Percentiles rank a stretch among this genome's conserved stretches.
These are phyloP conservation scores for Trichonephila inaurata DNA, from an alignment of 1,140 invertebrate species.

Conservation along the genomic window DNA sequence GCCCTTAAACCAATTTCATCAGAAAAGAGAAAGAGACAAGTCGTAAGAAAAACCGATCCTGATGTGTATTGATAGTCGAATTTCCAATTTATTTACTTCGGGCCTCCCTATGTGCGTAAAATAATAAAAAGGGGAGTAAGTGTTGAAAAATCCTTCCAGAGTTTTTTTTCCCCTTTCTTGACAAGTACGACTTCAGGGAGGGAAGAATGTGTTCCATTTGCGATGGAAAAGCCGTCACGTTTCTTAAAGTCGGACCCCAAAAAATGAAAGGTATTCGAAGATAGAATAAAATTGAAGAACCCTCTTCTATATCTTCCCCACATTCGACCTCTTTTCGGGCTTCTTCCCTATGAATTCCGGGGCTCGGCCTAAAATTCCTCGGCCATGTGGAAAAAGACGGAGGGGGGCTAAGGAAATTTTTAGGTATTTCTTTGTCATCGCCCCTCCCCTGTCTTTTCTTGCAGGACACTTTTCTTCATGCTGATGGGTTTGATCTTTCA, in stretches of 20 bases:
- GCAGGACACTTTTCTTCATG: constrained; percentile 3
- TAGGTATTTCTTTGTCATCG: background rate
- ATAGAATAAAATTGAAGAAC: constrained; percentile 38
- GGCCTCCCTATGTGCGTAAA: background rate
- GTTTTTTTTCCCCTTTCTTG: background rate
- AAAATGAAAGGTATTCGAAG: constrained; percentile 56
- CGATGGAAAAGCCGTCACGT: constrained; percentile 39
- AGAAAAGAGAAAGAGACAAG: background rate
- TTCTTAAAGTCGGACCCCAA: constrained; percentile 35
- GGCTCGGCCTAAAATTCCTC: constrained; percentile 21
- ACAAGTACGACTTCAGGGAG: constrained; percentile 5
- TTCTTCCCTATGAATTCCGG: constrained; percentile 14
- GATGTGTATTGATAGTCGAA: constrained; percentile 54
- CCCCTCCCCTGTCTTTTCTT: background rate
- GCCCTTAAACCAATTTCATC: background rate
- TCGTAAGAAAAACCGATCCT: background rate
- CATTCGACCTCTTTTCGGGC: background rate
- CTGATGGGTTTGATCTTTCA: constrained; percentile 28
- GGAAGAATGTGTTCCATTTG: constrained; percentile 8
- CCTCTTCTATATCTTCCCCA: background rate
- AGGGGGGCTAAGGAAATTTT: background rate
- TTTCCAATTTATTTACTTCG: constrained; percentile 54
- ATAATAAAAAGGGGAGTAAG: constrained; percentile 37
- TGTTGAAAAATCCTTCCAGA: background rate
- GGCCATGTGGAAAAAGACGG: background rate